phyloP scores from a whole-genome alignment of 2,888 invertebrate species.

The Agrotis clavis region DNA sequence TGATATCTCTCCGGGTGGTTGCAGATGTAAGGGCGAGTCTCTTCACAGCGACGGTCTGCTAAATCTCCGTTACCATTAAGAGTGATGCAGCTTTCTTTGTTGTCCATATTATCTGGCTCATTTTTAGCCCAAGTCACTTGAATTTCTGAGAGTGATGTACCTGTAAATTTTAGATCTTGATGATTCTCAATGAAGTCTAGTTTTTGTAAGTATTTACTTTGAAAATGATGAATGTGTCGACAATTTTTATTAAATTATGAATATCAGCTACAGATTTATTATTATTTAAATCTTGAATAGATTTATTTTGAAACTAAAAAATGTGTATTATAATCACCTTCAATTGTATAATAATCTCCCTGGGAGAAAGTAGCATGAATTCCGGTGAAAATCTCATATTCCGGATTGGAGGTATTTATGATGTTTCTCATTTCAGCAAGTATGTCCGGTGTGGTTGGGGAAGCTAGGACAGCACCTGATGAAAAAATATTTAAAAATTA shows the following conservation, averaged over 20 bases:
- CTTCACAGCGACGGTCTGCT: constrained; percentile 44
- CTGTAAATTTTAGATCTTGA: constrained; percentile 28
- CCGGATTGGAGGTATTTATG: background rate
- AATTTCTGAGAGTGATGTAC: constrained; percentile 49
- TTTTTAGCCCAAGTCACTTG: constrained; percentile 49
- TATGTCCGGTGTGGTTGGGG: constrained; percentile 38
- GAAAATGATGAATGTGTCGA: background rate
- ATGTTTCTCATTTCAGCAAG: constrained; percentile 35
- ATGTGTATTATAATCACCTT: constrained; percentile 27
- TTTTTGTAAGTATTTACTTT: too few relatives aligned
- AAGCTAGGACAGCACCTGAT: constrained; percentile 46
- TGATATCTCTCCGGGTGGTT: constrained; percentile 22
- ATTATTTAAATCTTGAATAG: too few relatives aligned
- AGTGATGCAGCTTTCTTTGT: constrained; percentile 59
- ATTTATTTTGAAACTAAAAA: too few relatives aligned
- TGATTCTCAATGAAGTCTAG: background rate
- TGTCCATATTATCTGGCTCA: constrained; percentile 56
- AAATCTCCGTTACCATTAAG: constrained; percentile 45
- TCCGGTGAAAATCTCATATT: constrained; percentile 46
- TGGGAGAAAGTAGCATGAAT: constrained; percentile 45
- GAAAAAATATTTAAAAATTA: background rate
- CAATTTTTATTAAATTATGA: background rate
- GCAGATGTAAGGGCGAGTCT: constrained; percentile 56
- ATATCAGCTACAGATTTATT: too few relatives aligned
- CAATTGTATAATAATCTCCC: constrained; percentile 42